A percentile compares a stretch with the other conserved stretches of the same genome.
phyloP scores from a whole-genome alignment of 2,113 vertebrate species.

The Istiophorus platypterus region DNA sequence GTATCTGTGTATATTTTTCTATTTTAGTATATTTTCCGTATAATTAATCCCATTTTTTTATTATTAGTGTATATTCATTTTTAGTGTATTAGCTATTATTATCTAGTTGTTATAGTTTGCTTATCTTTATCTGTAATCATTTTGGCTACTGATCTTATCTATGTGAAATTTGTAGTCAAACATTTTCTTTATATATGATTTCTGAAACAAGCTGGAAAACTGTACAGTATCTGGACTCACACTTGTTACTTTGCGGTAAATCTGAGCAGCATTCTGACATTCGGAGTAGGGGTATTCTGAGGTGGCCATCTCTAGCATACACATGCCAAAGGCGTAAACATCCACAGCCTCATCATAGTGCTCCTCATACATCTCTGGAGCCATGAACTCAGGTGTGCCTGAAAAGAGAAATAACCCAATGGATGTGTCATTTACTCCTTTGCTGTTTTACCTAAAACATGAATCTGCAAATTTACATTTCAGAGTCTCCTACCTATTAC shows the following conservation, averaged over 20 bases:
- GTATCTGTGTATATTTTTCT: too few relatives aligned
- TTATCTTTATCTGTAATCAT: too few relatives aligned
- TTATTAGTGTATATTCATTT: too few relatives aligned
- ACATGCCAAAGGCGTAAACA: conserved; percentile 97
- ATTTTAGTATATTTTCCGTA: too few relatives aligned
- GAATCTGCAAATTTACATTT: not conserved
- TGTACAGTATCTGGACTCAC: conserved; percentile 81
- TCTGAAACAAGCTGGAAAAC: not conserved
- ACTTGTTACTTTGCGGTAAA: conserved; percentile 93
- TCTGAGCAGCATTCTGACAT: conserved; percentile 85
- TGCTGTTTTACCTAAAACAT: not conserved
- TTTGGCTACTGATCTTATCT: too few relatives aligned
- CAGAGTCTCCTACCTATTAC: conserved; percentile 89
- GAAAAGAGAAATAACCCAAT: conserved; percentile 46
- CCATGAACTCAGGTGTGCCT: conserved; percentile 86
- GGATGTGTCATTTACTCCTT: not conserved
- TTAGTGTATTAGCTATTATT: too few relatives aligned
- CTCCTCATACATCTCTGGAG: conserved; percentile 96
- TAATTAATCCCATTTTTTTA: too few relatives aligned
- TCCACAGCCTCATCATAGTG: conserved; percentile 96
- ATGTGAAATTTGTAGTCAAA: not conserved
- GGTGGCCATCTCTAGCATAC: conserved; percentile 97
- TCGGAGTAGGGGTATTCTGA: conserved; percentile 84
- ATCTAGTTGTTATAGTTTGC: too few relatives aligned
- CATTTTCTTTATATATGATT: not conserved